These are phyloP conservation scores for Anoplius nigerrimus DNA, from an alignment of 2,888 invertebrate genomes.

Conservation along the genomic window DNA sequence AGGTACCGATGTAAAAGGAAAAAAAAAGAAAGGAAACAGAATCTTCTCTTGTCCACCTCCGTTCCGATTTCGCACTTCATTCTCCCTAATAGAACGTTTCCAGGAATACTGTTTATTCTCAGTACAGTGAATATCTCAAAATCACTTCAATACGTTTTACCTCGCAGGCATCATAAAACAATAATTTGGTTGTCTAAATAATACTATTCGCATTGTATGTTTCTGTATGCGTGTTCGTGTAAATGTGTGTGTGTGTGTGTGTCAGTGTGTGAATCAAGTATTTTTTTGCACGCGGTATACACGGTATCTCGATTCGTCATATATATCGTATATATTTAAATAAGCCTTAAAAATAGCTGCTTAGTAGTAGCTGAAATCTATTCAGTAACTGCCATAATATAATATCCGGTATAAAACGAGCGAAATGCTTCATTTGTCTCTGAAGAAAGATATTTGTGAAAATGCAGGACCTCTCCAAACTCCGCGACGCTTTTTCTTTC, in stretches of 20 bases:
- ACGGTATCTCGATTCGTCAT: constrained; percentile 33
- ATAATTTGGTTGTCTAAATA: too few species aligned
- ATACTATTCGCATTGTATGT: too few species aligned
- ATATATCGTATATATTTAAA: constrained; percentile 21
- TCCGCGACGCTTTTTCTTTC: too few species aligned
- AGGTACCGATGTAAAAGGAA: constrained; percentile 45
- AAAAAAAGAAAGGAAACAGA: constrained; percentile 21
- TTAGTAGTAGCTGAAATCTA: constrained; percentile 45
- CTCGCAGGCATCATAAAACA: too few species aligned
- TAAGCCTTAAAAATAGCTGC: constrained; percentile 54
- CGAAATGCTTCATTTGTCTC: constrained; percentile 23
- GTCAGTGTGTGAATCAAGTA: constrained; percentile 49
- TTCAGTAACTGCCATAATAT: constrained; percentile 57
- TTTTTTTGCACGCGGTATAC: constrained; percentile 35
- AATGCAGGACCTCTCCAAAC: constrained; percentile 64
- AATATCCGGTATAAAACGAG: constrained; percentile 51
- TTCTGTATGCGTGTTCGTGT: constrained; percentile 35
- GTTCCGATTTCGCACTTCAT: constrained; percentile 7
- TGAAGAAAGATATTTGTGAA: constrained; percentile 63
- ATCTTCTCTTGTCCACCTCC: constrained; percentile 15
- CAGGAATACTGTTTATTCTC: constrained; percentile 20
- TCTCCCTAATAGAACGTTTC: constrained; percentile 21
- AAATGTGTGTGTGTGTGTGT: constrained; percentile 50
- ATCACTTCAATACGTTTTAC: too few species aligned
- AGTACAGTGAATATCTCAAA: constrained; percentile 2